Conservation (phyloP, 1,140 invertebrate species). For the Aphaenogaster ashmeadi region DNA sequence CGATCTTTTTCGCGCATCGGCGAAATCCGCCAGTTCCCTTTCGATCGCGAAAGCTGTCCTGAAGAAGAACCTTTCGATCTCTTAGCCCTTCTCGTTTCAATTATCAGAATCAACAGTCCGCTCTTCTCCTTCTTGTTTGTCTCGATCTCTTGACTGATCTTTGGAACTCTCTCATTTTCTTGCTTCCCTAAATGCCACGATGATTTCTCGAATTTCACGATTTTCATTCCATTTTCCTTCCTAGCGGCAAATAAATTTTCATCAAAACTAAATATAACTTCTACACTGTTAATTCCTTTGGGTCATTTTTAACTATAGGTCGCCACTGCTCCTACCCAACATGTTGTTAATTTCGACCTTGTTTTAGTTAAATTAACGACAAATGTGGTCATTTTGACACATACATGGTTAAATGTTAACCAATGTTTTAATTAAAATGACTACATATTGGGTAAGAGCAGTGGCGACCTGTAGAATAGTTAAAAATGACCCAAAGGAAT, state of each 20-base stretch:
- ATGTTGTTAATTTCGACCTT: too few species aligned
- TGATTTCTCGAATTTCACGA: neutral
- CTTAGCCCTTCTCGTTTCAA: neutral
- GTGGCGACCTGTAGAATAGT: too few species aligned
- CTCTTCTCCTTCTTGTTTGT: neutral
- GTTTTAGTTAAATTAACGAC: too few species aligned
- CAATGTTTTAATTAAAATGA: too few species aligned
- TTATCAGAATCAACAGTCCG: neutral
- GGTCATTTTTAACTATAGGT: too few species aligned
- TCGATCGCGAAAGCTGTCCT: neutral
- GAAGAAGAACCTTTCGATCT: neutral
- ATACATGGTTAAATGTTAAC: too few species aligned
- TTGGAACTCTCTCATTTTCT: neutral
- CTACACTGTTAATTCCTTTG: too few species aligned
- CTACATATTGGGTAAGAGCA: too few species aligned
- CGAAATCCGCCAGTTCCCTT: neutral
- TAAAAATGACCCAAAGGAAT: too few species aligned
- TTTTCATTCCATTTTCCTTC: neutral
- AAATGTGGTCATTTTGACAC: too few species aligned
- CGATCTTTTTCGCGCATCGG: neutral
- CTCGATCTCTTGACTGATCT: neutral
- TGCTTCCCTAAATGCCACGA: neutral
- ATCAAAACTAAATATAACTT: neutral
- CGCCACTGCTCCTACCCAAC: too few species aligned
- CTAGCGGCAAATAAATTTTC: neutral